phyloP scores from a whole-genome alignment of 2,113 vertebrate species.

The Psilopogon haemacephalus region DNA sequence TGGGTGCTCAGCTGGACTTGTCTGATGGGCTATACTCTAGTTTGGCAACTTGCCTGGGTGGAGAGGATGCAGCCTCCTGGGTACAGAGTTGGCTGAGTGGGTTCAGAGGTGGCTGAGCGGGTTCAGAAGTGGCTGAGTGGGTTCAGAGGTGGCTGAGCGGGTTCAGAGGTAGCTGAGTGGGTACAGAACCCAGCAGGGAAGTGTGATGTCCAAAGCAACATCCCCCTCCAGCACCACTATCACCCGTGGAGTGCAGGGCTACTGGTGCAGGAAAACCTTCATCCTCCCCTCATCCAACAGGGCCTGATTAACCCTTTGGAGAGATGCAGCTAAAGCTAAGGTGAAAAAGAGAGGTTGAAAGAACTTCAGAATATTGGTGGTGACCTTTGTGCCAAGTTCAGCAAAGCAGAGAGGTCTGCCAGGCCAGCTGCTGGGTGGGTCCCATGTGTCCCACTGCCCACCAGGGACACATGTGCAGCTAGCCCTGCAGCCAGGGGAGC shows the following conservation, averaged over 20 bases:
- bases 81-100: neutral
- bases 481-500: neutral
- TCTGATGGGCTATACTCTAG: neutral
- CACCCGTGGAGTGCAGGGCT: neutral
- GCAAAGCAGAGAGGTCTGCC: neutral
- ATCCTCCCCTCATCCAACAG: neutral
- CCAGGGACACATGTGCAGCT: neutral
- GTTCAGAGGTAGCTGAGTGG: neutral
- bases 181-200: neutral
- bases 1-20: neutral
- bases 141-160: neutral
- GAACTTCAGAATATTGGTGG: neutral
- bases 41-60: neutral
- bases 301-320: neutral
- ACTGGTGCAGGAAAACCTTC: neutral
- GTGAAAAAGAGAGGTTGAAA: neutral
- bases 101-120: neutral
- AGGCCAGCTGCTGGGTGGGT: neutral
- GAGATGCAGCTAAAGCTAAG: neutral
- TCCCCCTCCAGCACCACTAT: neutral
- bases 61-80: neutral
- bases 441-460: neutral
- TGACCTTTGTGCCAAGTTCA: neutral
- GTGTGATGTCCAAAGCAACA: accelerated
- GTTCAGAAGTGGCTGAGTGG: neutral